Base-by-base conservation (phyloP, 2,888 invertebrate genomes). In the Taphrorychus bicolor region DNA sequence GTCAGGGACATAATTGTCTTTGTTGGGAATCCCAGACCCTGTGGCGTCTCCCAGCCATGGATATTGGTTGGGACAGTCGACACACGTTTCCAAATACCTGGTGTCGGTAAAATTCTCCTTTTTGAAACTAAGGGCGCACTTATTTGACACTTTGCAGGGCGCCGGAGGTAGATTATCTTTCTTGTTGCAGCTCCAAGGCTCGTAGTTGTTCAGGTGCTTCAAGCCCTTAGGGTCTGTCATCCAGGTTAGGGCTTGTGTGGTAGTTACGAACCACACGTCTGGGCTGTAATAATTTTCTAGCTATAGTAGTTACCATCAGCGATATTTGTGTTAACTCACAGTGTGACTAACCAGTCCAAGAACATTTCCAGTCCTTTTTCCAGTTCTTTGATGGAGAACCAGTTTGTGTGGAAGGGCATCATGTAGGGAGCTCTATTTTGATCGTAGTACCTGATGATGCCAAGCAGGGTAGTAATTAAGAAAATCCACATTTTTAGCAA, bases 371-470 rank as follows among this genome's bases (percentile, higher is more conserved):
- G 84, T 17, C 95, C 95, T 66, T 85, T 85, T 79, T 94, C 94
- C 9, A 94, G 84, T 76, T 89, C 92, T 78, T 92, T 93, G 75
- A 91, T 93, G 80, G 91, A 94, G 86, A 97, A 97, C 97, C 97
- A 97, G 82, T 95, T 96, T 0, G 97, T 96, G 79, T 97, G 97
- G 88, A 95, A 92, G 0, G 95, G 90, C 94, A 95, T 94, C 94
- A 95, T 94, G 82, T 95, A 95, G 0, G 95, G 94, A 0, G 95
- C 94, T 70, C 91, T 87, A 81, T 95, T 95, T 80, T 94, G 94
- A 23, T 92, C 91, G 77, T 94, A 95, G 81, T 92, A 87, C 21
- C 94, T 85, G n/a, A n/a, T n/a, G n/a, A n/a, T n/a, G n/a, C n/a
- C n/a, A n/a, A n/a, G n/a, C n/a, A n/a, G n/a, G n/a, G n/a, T n/a